phyloP scores from a whole-genome alignment of 2,888 invertebrate genomes.

The Notodonta ziczac region DNA sequence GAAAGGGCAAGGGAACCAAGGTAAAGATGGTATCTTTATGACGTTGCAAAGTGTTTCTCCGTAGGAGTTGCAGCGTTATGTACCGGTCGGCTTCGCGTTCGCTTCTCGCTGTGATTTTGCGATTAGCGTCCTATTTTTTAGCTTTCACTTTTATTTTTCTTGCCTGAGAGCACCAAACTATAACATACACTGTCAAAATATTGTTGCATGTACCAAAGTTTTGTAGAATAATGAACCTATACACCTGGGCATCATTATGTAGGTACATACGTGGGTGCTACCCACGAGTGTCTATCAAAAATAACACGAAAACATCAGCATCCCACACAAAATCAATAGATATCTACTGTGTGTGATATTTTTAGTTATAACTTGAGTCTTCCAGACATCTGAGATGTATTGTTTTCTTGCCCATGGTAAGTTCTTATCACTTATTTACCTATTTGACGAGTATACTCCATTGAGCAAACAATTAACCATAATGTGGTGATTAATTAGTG shows the following conservation, averaged over 20 bases:
- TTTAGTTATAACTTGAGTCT: neutral
- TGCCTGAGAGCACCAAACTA: constrained; percentile 29
- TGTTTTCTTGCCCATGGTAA: constrained; percentile 3
- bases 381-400: neutral
- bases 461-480: neutral
- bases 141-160: constrained; percentile 58
- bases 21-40: constrained; percentile 81
- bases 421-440: constrained; percentile 3
- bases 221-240: constrained; percentile 14
- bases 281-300: constrained; percentile 35
- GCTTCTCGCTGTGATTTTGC: constrained; percentile 53
- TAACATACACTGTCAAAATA: constrained; percentile 6
- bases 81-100: constrained; percentile 74
- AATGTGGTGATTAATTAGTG: constrained; percentile 1
- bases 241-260: constrained; percentile 25
- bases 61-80: constrained; percentile 57
- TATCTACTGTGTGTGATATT: neutral
- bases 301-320: constrained; percentile 39
- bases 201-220: neutral
- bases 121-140: constrained; percentile 51
- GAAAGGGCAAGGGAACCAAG: constrained; percentile 95
- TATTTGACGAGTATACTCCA: neutral
- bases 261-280: constrained; percentile 24
- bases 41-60: constrained; percentile 80
- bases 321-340: constrained; percentile 51